These are phyloP conservation scores for Sardinella longiceps DNA, from an alignment of 2,797 vertebrate species.

Conservation along the genomic window DNA sequence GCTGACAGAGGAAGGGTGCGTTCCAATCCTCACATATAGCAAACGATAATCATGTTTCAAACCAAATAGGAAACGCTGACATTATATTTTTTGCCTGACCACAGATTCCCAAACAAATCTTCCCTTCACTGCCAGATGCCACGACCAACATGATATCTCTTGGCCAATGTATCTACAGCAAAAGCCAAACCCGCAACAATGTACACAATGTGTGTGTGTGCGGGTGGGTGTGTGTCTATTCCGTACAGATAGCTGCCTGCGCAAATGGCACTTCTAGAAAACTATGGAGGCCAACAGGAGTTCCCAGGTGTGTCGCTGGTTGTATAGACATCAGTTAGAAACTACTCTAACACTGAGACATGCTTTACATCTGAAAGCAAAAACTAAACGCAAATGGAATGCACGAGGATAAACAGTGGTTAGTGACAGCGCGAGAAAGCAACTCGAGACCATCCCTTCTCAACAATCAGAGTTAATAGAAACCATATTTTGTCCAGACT, in stretches of 20 bases:
- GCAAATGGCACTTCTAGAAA: neutral
- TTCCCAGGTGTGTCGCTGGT: neutral
- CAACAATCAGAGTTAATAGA: conserved; percentile 28
- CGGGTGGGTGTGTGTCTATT: neutral
- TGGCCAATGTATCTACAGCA: neutral
- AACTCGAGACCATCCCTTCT: neutral
- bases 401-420: neutral
- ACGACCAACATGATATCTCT: neutral
- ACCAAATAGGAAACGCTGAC: neutral
- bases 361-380: neutral
- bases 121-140: neutral
- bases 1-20: conserved; percentile 18
- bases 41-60: conserved; percentile 4
- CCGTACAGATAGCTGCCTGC: neutral
- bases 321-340: neutral
- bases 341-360: neutral
- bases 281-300: conserved; percentile 2
- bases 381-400: neutral
- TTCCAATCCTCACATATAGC: neutral
- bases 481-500: conserved; percentile 33
- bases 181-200: neutral
- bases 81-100: neutral
- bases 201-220: neutral
- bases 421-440: neutral
- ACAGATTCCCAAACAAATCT: neutral